Evolutionary conservation across 2,888 invertebrate genomes (phyloP), one percentile per base, ranked within the genome.

Genomic region (Lasioglossum malachurum): DNA sequence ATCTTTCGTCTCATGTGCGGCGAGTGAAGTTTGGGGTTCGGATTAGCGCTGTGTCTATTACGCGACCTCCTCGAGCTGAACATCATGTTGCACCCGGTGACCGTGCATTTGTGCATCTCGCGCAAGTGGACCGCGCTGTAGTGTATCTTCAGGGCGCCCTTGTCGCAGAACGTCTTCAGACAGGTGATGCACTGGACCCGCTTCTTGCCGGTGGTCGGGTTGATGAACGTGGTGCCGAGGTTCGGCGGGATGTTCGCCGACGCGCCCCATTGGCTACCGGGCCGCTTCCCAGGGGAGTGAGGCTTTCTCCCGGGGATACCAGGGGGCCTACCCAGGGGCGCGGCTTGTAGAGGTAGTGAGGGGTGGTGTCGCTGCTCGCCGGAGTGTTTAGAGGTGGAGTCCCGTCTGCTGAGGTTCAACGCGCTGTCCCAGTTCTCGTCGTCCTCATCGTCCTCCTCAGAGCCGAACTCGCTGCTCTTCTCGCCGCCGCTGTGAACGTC

Each of bases 31-130:
- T 99, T 99, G 0, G 99, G 99, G 96, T 99, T 99, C 0, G 99
- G 99, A 95, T 99, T 99, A 16, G 99, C 99, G 95, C 99, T 99
- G 95, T 99, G 99, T 4, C 99, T 97, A 94, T 99, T 99, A 78
- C 99, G 96, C 44, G 99, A 99, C 90, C 99, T 96, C 89, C 99
- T 96, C 19, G 99, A 99, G 95, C 99, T 99, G 95, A 99, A 99
- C 99, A 99, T 99, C 99, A 99, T 99, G 95, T 98, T 99, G 96
- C 99, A 99, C 0, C 99, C 99, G 94, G 98, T 98, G 0, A 99
- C 99, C 0, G 99, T 99, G 95, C 99, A 99, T 96, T 99, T 99
- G 96, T 99, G 99, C 99, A 99, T 99, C 96, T 99, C 99, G 67
- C 99, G 97, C 85, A 99, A 96, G 95, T 99, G 99, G 16, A 99